phyloP scores from a whole-genome alignment of 2,888 invertebrate species.

The Himalopsyche anomala region DNA sequence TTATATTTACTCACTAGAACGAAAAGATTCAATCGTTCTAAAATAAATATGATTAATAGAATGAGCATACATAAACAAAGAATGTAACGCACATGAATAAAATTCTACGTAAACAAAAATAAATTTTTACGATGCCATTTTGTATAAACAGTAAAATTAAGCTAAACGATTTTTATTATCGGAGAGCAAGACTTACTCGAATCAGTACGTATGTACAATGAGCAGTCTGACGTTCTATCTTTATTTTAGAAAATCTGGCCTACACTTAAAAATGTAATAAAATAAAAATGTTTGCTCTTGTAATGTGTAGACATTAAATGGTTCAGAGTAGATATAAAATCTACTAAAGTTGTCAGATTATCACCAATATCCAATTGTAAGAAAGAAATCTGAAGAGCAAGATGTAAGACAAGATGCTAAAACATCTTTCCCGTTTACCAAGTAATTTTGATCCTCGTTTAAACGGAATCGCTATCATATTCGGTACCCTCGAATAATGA shows the following conservation, averaged over 20 bases:
- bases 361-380: no score
- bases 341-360: no score
- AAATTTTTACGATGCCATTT: conserved; percentile 14
- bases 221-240: background rate
- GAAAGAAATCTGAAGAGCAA: no score
- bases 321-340: no score
- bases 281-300: background rate
- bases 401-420: no score
- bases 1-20: no score
- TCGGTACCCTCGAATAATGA: no score
- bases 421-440: no score
- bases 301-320: no score
- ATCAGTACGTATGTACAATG: background rate
- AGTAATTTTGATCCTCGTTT: no score
- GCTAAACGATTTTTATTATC: conserved; percentile 24
- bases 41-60: background rate
- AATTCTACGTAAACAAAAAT: conserved; percentile 15
- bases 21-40: no score
- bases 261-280: background rate
- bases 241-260: background rate
- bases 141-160: conserved; percentile 5
- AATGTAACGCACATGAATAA: background rate
- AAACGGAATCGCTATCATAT: no score
- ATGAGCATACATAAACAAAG: background rate
- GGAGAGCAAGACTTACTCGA: background rate